Evolutionary conservation across 1,140 invertebrate species (phyloP), one percentile per base, ranked within the genome.

Genomic region (Helicoverpa armigera): DNA sequence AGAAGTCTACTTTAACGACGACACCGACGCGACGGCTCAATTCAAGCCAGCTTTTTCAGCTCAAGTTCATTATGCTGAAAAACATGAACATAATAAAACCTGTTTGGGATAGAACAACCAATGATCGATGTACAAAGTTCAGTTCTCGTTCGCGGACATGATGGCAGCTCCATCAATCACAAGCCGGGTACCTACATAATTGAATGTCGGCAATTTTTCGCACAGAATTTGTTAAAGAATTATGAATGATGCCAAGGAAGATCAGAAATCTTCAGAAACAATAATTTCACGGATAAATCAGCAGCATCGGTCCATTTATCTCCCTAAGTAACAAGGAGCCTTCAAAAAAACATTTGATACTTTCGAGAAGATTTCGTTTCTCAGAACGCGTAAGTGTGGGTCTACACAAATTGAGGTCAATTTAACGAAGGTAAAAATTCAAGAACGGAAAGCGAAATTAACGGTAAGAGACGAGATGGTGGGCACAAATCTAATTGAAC

Each of bases 131-230:
- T 79, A 72, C 69, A 72, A 69, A 69, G 76, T 70, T 79, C 54
- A 31, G 63, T 70, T 58, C 43, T 11, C 43, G 63, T 43, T 58
- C 50, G 67, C 56, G 78, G 69, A 73, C 60, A 77, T 14, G 61
- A 53, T 76, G 75, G 53, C 78, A 61, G 78, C 14, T 73, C 48
- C 69, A 79, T 79, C 78, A 79, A 79, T 79, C 78, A 79, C 63
- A 43, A 16, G 16, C 16, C 43, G 10, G 35, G 18, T 79, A 43
- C 56, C 18, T 79, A 72, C 67, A 79, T 79, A 79, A 79, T 79
- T 79, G 78, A 79, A 79, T 72, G 78, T 72, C 78, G 78, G 69
- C 78, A 79, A 73, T 73, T 79, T 79, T 79, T 79, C 78, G 35
- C 18, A 43, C n/a, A 50, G 35, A 51, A 70, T 58, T 79, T 79